These are phyloP conservation scores for Junco hyemalis DNA, from an alignment of 2,113 vertebrate species.

Conservation along the genomic window DNA sequence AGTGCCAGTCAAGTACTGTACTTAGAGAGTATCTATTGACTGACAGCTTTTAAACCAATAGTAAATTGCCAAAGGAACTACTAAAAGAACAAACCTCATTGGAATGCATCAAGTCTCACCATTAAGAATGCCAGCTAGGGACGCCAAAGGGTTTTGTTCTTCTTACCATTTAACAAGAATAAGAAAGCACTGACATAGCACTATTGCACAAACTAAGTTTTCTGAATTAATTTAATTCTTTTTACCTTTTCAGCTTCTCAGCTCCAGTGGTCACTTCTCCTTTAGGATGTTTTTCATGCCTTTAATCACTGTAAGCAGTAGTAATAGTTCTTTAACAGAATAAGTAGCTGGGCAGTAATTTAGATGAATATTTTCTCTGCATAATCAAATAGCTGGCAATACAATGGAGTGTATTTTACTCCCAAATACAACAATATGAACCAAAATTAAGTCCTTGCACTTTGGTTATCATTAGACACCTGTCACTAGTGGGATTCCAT, in stretches of 20 bases:
- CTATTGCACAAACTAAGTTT: not conserved
- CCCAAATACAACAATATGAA: not conserved
- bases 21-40: slow-evolving; percentile 16
- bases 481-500: rapidly evolving
- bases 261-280: not conserved
- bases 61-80: slow-evolving; percentile 40
- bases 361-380: not conserved
- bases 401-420: not conserved
- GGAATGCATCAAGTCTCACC: slow-evolving; percentile 1
- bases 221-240: slow-evolving; percentile 1
- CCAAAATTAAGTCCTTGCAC: not conserved
- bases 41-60: slow-evolving; percentile 50
- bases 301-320: slow-evolving; percentile 22
- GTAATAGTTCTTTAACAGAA: not conserved
- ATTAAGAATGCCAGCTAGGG: slow-evolving; percentile 2
- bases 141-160: not conserved
- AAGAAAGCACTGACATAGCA: not conserved
- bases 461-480: not conserved
- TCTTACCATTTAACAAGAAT: slow-evolving; percentile 52
- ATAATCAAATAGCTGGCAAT: not conserved
- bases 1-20: not conserved
- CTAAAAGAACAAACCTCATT: slow-evolving; percentile 28
- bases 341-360: not conserved
- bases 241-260: not conserved
- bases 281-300: slow-evolving; percentile 1